phyloP scores from a whole-genome alignment of 2,797 vertebrate genomes.

The Amphiprion clarkii region DNA sequence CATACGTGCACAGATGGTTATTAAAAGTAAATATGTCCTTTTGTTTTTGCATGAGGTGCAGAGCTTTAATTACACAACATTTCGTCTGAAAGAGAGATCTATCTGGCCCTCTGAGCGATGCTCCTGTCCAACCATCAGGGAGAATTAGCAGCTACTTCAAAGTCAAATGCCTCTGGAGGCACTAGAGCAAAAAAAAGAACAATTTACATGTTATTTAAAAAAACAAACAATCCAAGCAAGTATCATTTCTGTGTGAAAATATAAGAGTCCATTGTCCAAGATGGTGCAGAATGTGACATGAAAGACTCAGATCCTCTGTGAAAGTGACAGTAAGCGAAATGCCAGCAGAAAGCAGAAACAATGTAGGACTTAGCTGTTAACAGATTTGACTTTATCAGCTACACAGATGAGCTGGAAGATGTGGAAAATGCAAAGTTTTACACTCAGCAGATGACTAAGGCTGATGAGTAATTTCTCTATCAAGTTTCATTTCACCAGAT shows the following conservation, averaged over 20 bases:
- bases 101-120: constrained; percentile 33
- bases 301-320: constrained; percentile 9
- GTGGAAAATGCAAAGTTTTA: constrained; percentile 10
- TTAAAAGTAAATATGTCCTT: constrained; percentile 34
- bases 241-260: not conserved
- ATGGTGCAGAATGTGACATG: constrained; percentile 1
- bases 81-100: constrained; percentile 24
- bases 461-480: not conserved
- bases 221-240: not conserved
- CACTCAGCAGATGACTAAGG: not conserved
- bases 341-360: not conserved
- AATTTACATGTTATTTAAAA: constrained; percentile 11
- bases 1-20: constrained; percentile 11
- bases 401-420: not conserved
- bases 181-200: constrained; percentile 10
- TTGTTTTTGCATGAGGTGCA: constrained; percentile 20
- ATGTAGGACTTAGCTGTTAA: constrained; percentile 11
- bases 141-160: constrained; percentile 51
- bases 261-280: not conserved
- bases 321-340: not conserved
- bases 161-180: constrained; percentile 35
- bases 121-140: constrained; percentile 47
- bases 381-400: constrained; percentile 8
- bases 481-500: constrained; percentile 2
- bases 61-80: constrained; percentile 36